Evolutionary conservation across 1,140 invertebrate species (phyloP).

Genomic region (Drosophila sulfurigaster): DNA sequence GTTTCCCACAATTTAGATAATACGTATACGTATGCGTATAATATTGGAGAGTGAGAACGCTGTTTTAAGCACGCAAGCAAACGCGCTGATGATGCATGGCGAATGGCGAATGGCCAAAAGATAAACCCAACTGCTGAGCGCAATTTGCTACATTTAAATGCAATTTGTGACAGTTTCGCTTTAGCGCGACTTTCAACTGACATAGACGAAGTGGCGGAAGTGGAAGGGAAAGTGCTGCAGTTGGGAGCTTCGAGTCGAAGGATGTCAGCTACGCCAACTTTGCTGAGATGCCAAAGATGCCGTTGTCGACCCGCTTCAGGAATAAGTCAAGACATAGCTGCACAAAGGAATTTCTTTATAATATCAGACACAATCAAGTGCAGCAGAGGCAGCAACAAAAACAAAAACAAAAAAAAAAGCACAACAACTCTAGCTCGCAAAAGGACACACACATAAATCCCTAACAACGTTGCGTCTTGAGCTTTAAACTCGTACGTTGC

Average conservation of each 20-base stretch:
- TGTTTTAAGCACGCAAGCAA: neutral
- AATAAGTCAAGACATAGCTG: constrained; percentile 50
- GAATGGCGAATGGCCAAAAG: neutral
- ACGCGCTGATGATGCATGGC: neutral
- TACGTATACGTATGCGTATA: neutral
- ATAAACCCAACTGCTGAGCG: constrained; percentile 52
- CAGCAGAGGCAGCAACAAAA: constrained; percentile 20
- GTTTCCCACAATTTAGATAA: neutral
- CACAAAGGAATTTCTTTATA: constrained; percentile 62
- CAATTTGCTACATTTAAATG: constrained; percentile 67
- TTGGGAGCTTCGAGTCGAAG: too few relatives aligned
- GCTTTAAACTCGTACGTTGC: constrained; percentile 1
- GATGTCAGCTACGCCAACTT: neutral
- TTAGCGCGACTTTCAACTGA: constrained; percentile 17
- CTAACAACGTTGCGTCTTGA: neutral
- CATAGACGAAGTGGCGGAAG: neutral
- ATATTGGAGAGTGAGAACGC: neutral
- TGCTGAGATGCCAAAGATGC: constrained; percentile 13
- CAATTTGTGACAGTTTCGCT: constrained; percentile 72
- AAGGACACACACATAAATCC: constrained; percentile 14
- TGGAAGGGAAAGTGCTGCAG: neutral
- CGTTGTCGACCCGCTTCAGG: constrained; percentile 27
- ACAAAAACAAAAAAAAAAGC: neutral
- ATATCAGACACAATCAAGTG: constrained; percentile 30
- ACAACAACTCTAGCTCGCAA: neutral